Base-by-base conservation (phyloP, 2,113 vertebrate species). In the Oncorhynchus nerka region DNA sequence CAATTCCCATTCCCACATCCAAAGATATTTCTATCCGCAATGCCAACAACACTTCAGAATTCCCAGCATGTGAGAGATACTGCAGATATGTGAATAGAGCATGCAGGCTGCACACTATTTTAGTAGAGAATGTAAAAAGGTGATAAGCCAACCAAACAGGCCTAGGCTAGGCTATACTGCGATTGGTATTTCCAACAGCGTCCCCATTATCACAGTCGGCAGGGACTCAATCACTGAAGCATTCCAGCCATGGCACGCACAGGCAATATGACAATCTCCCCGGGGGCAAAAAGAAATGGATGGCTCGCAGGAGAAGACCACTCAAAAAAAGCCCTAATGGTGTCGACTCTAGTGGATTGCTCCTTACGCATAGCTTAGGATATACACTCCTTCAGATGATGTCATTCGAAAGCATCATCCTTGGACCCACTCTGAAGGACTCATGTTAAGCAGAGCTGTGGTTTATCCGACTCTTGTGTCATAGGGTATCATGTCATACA, bases 121-220 rank as follows among this genome's bases (percentile, higher is more conserved):
- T 73, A 80, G 82, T 68, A 75, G 73, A 83, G 74, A 76, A 82
- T 79, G 81, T 85, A 78, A 93, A 94, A 93, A 81, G 16, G 91
- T 88, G 84, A 88, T 91, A 93, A 95, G 93, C 93, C 91, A 84
- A 92, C 91, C 90, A 94, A 94, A 94, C 0, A 93, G 84, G 81
- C 89, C 86, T 84, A 28, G 91, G 91, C 89, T 93, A 55, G 51
- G 51, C 15, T 55, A 55, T 19, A 55, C 51, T 19, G 19, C 51
- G 12, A 92, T 77, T 76, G 75, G 88, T 68, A 85, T 94, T 92
- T 90, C 81, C 86, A 80, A 89, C 85, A 79, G 85, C 64, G 76
- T 87, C 77, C 83, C 88, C 90, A 94, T 92, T 93, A 93, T 91
- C 93, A 87, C 67, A 68, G 67, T n/a, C 91, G 93, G 51, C 3